Percentiles rank a stretch among this genome's conserved stretches.
Conservation (phyloP, 2,888 invertebrate genomes). For the Archaeoteleia sp. region DNA sequence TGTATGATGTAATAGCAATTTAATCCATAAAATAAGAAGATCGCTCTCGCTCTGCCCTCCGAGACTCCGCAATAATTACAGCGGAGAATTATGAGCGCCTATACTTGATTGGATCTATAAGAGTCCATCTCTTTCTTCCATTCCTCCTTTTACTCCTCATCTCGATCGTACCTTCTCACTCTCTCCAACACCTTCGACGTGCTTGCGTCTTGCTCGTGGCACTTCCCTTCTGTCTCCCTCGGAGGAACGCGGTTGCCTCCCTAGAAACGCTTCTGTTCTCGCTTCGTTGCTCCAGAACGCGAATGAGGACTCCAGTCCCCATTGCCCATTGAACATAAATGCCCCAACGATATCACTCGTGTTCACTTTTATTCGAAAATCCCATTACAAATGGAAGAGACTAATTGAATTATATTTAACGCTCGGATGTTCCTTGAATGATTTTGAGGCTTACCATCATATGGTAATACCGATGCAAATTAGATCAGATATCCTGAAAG, state of each 20-base stretch:
- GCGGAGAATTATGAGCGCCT: conserved; percentile 71
- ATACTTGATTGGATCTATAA: conserved; percentile 72
- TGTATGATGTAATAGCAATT: conserved; percentile 70
- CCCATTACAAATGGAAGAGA: background rate
- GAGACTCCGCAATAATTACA: conserved; percentile 71
- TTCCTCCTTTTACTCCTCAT: background rate
- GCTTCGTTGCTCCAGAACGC: background rate
- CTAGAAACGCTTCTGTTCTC: conserved; percentile 4
- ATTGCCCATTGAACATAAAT: background rate
- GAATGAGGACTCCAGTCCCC: background rate
- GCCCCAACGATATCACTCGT: conserved; percentile 6
- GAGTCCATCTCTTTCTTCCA: conserved; percentile 34
- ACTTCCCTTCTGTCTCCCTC: conserved; percentile 6
- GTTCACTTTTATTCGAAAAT: conserved; percentile 1
- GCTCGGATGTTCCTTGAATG: too few species aligned
- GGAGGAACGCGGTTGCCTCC: conserved; percentile 5
- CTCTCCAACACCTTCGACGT: conserved; percentile 8
- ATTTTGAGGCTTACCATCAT: too few species aligned
- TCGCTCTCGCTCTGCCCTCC: conserved; percentile 59
- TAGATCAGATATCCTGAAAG: too few species aligned
- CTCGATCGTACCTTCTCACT: too few species aligned
- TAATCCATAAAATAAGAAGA: conserved; percentile 73
- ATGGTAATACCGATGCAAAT: too few species aligned
- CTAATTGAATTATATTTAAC: conserved; percentile 24
- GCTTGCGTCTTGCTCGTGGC: conserved; percentile 6